phyloP scores from a whole-genome alignment of 2,797 vertebrate genomes.

The Sebastes oblongus region DNA sequence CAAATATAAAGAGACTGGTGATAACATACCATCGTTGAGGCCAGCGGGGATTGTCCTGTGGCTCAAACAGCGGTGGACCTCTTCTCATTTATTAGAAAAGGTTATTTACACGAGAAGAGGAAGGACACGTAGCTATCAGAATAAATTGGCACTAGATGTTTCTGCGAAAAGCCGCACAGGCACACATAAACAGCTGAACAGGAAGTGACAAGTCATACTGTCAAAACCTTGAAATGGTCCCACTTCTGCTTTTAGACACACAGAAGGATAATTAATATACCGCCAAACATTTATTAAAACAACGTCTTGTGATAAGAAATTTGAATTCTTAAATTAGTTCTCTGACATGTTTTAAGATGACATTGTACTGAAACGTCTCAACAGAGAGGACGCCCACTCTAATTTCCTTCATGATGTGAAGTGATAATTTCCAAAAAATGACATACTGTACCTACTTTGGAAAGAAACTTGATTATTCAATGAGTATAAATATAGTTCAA shows the following conservation, averaged over 20 bases:
- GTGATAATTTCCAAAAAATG: conserved; percentile 17
- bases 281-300: conserved; percentile 8
- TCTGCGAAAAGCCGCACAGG: conserved; percentile 66
- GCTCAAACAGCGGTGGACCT: background rate
- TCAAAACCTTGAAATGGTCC: conserved; percentile 69
- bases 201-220: conserved; percentile 78
- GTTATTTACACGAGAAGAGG: conserved; percentile 28
- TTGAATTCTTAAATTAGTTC: background rate
- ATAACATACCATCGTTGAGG: background rate
- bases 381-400: conserved; percentile 15
- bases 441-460: background rate
- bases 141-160: conserved; percentile 59
- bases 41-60: background rate
- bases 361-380: background rate
- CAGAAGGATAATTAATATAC: background rate
- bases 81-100: background rate
- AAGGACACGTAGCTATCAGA: conserved; percentile 42
- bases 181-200: conserved; percentile 80
- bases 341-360: background rate
- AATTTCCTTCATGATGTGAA: conserved; percentile 26
- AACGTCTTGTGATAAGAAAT: background rate
- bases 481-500: background rate
- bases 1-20: background rate
- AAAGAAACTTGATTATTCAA: conserved; percentile 20
- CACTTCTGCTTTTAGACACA: conserved; percentile 71